A percentile compares a stretch with the other conserved stretches of the same genome.
Conservation (phyloP, 2,113 vertebrate species). For the Peromyscus maniculatus region DNA sequence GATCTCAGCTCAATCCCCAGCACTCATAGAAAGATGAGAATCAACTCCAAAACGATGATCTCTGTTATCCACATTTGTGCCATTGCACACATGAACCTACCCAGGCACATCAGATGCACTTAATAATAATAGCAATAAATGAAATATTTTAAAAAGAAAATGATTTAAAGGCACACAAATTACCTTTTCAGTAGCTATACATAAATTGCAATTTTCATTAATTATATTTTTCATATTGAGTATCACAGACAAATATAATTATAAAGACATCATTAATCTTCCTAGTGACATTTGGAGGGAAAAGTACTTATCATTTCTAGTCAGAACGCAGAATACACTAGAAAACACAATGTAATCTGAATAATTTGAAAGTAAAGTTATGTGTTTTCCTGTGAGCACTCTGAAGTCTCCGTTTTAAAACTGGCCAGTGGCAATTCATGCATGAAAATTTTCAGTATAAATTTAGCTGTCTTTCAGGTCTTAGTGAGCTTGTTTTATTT, state of each 20-base stretch:
- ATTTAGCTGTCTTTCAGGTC: slow-evolving; percentile 82
- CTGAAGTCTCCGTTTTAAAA: slow-evolving; percentile 73
- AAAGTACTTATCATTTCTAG: slow-evolving; percentile 18
- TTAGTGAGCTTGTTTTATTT: slow-evolving; percentile 9
- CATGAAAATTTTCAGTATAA: slow-evolving; percentile 72
- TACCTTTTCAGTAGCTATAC: neutral
- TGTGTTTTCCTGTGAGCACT: slow-evolving; percentile 33
- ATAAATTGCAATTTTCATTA: neutral
- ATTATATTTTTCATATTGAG: neutral
- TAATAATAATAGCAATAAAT: neutral
- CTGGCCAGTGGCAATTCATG: slow-evolving; percentile 64
- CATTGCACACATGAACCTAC: neutral
- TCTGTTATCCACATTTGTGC: neutral
- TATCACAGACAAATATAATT: slow-evolving; percentile 38
- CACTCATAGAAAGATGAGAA: neutral
- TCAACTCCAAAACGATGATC: too few relatives aligned
- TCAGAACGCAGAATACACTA: neutral
- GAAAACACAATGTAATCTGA: slow-evolving; percentile 2
- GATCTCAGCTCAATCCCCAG: neutral
- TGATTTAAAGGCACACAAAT: neutral
- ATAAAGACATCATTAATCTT: slow-evolving; percentile 12
- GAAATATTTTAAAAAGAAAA: neutral
- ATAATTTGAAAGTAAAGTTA: slow-evolving; percentile 46
- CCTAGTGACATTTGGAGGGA: neutral
- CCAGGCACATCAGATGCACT: neutral